Evolutionary conservation across 2,797 vertebrate species (phyloP).

Genomic region (Oreonectes daqikongensis): DNA sequence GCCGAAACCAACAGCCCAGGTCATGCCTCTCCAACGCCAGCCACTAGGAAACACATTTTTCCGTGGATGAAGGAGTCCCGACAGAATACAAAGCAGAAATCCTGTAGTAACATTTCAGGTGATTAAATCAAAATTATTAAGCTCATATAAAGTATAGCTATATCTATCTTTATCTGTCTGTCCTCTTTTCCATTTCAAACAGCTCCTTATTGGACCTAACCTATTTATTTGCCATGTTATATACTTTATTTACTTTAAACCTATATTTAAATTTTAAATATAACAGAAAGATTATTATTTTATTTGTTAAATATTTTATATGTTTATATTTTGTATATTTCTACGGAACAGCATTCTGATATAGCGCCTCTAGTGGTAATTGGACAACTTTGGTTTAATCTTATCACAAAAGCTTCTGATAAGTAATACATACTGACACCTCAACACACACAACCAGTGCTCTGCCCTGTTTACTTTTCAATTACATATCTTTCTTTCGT

Average conservation of each 20-base stretch:
- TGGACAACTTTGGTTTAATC: too few species aligned
- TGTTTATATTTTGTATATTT: neutral
- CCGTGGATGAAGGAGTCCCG: slow-evolving; percentile 99
- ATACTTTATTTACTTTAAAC: too few species aligned
- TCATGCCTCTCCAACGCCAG: slow-evolving; percentile 84
- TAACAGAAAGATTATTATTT: too few species aligned
- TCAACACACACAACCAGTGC: neutral
- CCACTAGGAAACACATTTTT: slow-evolving; percentile 92
- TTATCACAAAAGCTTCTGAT: neutral
- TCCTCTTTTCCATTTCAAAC: neutral
- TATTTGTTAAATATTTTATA: too few species aligned
- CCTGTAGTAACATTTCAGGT: slow-evolving; percentile 96
- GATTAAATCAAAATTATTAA: slow-evolving; percentile 22
- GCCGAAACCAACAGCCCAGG: slow-evolving; percentile 82
- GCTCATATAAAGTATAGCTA: neutral
- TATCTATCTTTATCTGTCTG: neutral
- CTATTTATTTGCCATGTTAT: too few species aligned
- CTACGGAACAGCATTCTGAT: neutral
- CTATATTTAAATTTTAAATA: too few species aligned
- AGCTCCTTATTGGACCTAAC: neutral
- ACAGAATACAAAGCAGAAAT: slow-evolving; percentile 98
- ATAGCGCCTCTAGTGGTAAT: neutral
- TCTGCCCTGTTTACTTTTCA: neutral
- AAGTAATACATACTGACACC: neutral
- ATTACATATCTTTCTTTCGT: neutral